Conservation (phyloP, 37 sponge, comb jelly and placozoan species). For the Mnemiopsis leidyi region DNA sequence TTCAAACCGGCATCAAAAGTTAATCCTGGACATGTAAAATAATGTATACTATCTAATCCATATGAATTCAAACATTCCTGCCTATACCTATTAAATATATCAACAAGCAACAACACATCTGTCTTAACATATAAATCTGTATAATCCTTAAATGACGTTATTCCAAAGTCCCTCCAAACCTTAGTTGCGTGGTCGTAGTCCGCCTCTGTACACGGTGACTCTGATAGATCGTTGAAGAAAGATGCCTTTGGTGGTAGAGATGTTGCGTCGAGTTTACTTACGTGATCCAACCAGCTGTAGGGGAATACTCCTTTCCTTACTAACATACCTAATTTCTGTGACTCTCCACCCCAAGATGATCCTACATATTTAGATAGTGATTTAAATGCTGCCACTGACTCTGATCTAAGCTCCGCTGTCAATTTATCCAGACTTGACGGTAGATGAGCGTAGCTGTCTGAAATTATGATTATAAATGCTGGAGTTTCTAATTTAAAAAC, state of each 20-base stretch:
- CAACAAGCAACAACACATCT: conserved; percentile 37
- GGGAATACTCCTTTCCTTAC: not conserved
- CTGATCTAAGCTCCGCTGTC: not conserved
- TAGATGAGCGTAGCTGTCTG: not conserved
- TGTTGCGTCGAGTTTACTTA: not conserved
- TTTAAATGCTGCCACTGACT: not conserved
- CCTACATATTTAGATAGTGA: not conserved
- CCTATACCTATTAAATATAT: not conserved
- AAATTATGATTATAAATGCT: not conserved
- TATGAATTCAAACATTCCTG: not conserved
- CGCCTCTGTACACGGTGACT: not conserved
- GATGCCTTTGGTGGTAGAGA: not conserved
- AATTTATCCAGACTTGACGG: not conserved
- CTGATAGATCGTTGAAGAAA: not conserved
- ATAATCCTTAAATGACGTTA: not conserved
- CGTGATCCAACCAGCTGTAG: not conserved
- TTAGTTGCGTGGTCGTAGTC: not conserved
- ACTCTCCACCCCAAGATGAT: not conserved
- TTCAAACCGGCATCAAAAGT: conserved; percentile 63
- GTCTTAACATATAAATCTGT: not conserved
- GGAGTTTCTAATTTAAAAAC: no score
- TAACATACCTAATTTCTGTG: not conserved
- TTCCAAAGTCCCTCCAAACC: not conserved
- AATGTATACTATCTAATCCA: conserved; percentile 8
- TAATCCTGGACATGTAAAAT: conserved; percentile 14